Evolutionary conservation across 2,797 vertebrate species (phyloP), one percentile per base, ranked within the genome.

Genomic region (Rousettus madagascariensis): DNA sequence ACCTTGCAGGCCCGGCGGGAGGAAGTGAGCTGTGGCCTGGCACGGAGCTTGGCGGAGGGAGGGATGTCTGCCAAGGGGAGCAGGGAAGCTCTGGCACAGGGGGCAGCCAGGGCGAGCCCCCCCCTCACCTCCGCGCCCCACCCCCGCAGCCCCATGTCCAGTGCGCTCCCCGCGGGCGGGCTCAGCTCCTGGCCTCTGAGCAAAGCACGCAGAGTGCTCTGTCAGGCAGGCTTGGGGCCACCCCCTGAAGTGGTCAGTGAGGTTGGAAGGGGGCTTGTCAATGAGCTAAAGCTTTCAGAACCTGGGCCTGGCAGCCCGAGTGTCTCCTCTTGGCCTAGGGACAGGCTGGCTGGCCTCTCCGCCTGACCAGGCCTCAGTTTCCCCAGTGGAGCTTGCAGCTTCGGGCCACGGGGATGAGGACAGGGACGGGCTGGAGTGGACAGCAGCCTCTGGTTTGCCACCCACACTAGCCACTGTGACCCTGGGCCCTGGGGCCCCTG

Each of bases 1-100:
- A 33, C 28, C 59, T 66, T 11, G 72, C n/a, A 2, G 53, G 51
- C 65, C 0, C 0, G 36, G 12, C 20, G 59, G 86, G 83, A 96
- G 95, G 96, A 98, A 98, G 91, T 93, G 11, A 79, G 86, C 77
- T 4, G 4, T 3, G 51, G 46, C 46, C 46, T 6, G 30, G 24
- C 36, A 53, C 61, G 7, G 9, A 0, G 59, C 69, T 0, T 20
- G 20, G 3, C 0, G 1, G 33, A n/a, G 17, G 59, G 12, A 7
- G 8, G 1, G 0, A 1, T 33, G 61, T 41, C 43, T 49, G 82
- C 57, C 26, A 1, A 68, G 43, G 5, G 7, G 22, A 22, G 38
- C 38, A 38, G 38, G 38, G 38, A 49, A 1, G 46, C 46, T 6
- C 11, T 4, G 30, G 82, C 19, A 0, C 19, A 9, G 59, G 46